phyloP scores from a whole-genome alignment of 1,140 invertebrate genomes.

The Ips nitidus region DNA sequence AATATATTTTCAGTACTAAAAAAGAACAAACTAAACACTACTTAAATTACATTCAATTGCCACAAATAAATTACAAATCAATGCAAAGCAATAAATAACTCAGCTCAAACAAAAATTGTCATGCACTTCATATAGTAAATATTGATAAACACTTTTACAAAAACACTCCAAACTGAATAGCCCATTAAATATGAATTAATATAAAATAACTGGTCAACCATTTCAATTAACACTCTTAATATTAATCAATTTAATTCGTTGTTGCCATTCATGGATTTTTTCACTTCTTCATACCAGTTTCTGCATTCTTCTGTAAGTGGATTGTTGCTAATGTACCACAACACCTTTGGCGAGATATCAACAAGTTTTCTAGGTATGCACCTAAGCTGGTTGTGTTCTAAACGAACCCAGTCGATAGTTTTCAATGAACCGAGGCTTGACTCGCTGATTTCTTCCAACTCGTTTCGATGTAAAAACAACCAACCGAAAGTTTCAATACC shows the following conservation, averaged over 20 bases:
- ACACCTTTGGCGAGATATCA: constrained; percentile 41
- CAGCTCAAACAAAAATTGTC: no score
- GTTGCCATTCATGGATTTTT: constrained; percentile 8
- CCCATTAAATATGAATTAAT: no score
- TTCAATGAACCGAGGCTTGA: constrained; percentile 39
- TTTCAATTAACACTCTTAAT: no score
- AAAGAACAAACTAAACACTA: no score
- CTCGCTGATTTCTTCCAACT: constrained; percentile 40
- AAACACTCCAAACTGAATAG: no score
- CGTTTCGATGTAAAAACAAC: constrained; percentile 47
- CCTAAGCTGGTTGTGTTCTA: constrained; percentile 43
- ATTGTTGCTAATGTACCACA: constrained; percentile 44
- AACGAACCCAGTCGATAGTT: constrained; percentile 41
- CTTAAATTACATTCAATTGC: no score
- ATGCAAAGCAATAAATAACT: no score
- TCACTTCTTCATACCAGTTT: constrained; percentile 49
- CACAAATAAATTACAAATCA: no score
- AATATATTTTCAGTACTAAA: no score
- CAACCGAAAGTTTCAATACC: constrained; percentile 44
- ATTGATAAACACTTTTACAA: no score
- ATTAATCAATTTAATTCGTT: background rate
- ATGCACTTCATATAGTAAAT: no score
- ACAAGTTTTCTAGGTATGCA: constrained; percentile 44
- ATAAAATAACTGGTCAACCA: no score
- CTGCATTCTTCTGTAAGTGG: constrained; percentile 48